phyloP scores from a whole-genome alignment of 2,113 vertebrate species.

The Cyanistes caeruleus region DNA sequence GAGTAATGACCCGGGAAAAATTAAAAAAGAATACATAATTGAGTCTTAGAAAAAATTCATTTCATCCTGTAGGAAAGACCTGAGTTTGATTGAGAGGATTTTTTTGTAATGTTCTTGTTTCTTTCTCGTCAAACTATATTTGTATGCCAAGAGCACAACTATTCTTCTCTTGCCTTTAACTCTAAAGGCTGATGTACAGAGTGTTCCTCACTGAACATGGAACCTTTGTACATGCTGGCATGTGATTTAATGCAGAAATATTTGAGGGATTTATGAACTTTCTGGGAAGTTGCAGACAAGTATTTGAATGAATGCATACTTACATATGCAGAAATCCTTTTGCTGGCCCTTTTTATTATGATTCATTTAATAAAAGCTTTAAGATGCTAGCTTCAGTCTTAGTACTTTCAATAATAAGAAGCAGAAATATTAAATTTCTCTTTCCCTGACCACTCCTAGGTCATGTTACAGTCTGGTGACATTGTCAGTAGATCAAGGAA shows the following conservation, averaged over 20 bases:
- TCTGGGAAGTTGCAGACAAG: background rate
- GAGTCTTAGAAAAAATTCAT: background rate
- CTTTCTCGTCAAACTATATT: background rate
- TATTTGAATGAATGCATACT: background rate
- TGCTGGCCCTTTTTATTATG: background rate
- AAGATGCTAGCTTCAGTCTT: background rate
- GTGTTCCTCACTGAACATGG: background rate
- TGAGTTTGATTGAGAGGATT: background rate
- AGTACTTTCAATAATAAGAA: background rate
- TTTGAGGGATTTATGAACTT: slow-evolving; percentile 11
- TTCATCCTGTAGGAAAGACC: background rate
- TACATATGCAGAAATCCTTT: background rate
- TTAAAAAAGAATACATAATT: background rate
- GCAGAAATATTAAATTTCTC: background rate
- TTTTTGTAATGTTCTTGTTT: background rate
- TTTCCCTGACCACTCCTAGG: background rate
- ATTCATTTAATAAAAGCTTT: background rate
- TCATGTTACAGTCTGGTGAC: background rate
- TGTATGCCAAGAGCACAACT: background rate
- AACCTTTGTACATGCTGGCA: background rate
- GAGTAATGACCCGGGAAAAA: background rate
- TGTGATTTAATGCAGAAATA: background rate
- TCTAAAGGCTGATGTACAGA: background rate
- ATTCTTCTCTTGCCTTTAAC: background rate
- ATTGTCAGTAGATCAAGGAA: background rate